Base-by-base conservation (phyloP, 1,140 invertebrate species). In the Propsilocerus akamusi region DNA sequence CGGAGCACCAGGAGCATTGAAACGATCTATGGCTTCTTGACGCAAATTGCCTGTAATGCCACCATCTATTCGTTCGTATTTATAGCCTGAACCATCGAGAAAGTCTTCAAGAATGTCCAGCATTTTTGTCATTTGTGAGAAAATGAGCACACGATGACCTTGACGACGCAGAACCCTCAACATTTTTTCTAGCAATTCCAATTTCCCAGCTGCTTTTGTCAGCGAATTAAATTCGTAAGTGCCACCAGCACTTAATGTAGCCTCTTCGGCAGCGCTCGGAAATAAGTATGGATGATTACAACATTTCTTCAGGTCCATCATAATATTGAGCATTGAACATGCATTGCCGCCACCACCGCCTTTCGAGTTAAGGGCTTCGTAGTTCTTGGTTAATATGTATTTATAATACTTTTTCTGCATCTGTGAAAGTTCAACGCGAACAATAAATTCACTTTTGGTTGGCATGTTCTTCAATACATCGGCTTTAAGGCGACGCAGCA, bases 361-460 rank as follows among this genome's bases (percentile, higher is more conserved):
- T 30, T 91, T 91, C 71, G 97, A 97, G 17, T 86, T 80, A 28
- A 98, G 71, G 68, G 97, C 97, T 51, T 86, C 84, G 65, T 97
- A 97, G 69, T 98, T 97, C 58, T 85, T 75, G 65, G 97, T 94
- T 51, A 98, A 72, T 65, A 98, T 97, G 55, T 91, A 94, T 60
- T 94, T 74, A 62, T 98, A 98, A 71, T 97, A 97, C 70, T 97
- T 97, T 69, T 97, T 98, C 64, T 98, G 95, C 53, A 97, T 94
- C 66, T 97, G 96, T 11, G 93, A 97, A 52, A 97, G 67, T 69
- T 96, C 92, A 20, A 95, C 88, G 71, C 97, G 94, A 54, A 98
- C 87, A 51, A 97, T 95, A 24, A 93, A 97, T 72, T 98, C 94
- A 70, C 97, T 90, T 68, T 98, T 98, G 0, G 94, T 91, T 28